Evolutionary conservation across 92 coral and sea anemone genomes (phyloP).

Genomic region (Isaurus tuberculatus): DNA sequence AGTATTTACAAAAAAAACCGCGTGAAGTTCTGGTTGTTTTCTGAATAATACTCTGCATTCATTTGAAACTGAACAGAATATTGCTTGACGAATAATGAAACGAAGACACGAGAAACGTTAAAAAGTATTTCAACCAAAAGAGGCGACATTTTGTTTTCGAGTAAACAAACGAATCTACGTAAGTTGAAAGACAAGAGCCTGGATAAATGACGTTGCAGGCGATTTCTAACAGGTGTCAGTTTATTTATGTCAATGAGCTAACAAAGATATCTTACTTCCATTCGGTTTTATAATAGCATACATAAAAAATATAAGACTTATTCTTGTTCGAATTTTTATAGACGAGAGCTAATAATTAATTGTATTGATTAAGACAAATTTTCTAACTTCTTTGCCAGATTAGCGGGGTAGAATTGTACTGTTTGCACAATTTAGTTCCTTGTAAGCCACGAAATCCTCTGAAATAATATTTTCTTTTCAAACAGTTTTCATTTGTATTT

Average conservation of each 20-base stretch:
- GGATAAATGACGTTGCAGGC: not conserved
- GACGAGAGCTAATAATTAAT: not conserved
- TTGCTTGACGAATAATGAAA: not conserved
- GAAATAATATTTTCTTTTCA: not conserved
- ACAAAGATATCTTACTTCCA: not conserved
- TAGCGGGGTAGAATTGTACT: not conserved
- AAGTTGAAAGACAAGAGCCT: not conserved
- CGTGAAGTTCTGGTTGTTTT: too few species aligned
- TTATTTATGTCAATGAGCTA: not conserved
- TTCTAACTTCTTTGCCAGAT: constrained; percentile 10
- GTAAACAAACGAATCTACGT: not conserved
- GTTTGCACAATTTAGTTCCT: constrained; percentile 1
- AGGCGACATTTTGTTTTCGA: not conserved
- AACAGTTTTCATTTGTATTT: not conserved
- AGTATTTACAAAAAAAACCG: too few species aligned
- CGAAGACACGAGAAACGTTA: not conserved
- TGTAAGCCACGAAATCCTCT: constrained; percentile 3
- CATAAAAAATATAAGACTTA: not conserved
- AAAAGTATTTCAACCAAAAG: not conserved
- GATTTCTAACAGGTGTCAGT: constrained; percentile 1
- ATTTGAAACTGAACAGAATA: too few species aligned
- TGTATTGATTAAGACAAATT: too few species aligned
- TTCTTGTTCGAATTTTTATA: not conserved
- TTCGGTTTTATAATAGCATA: not conserved
- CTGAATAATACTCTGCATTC: too few species aligned